Evolutionary conservation across 2,797 vertebrate genomes (phyloP), one percentile per base, ranked within the genome.

Genomic region (Pogoniulus pusillus): DNA sequence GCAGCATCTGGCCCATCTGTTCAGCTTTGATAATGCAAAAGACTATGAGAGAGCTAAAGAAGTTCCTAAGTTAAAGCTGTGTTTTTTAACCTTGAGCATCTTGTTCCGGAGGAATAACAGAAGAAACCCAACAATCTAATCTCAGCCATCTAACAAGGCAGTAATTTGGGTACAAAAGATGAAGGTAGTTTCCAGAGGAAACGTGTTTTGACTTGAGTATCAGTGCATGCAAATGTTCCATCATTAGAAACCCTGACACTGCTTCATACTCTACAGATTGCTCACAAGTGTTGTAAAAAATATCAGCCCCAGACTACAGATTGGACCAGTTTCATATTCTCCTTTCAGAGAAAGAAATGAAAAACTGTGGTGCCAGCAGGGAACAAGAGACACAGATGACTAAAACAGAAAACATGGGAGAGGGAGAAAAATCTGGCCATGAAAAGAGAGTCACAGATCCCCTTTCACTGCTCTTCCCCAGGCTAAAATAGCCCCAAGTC

Each of bases 131-230:
- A 41, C n/a, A 19, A 6, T 3, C 51, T 1, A 68, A n/a, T 20
- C 65, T 47, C 32, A 75, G 30, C 60, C 16, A 53, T 7, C 10
- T 27, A 39, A 65, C 3, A 71, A 63, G 76, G 65, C 1, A 32
- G 20, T 34, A 26, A 69, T 87, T 82, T 91, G 39, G 66, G 66
- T 27, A 37, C 3, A 27, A 37, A 62, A 85, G 9, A 78, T 13
- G 14, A 85, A 78, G 87, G 79, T 72, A 39, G 43, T 92, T 95
- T 94, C 91, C 89, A 94, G 79, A 81, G 91, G 90, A 94, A 92
- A 63, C 15, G 11, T 35, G 37, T 78, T 89, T 87, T 89, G 35
- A 72, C 63, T 43, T 39, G 15, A 17, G 24, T 47, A 62, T 32
- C 74, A 64, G 43, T 37, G 66, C 65, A 73, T 70, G 59, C 26